Base-by-base conservation (phyloP, 2,113 vertebrate species). In the Ammodytes marinus region DNA sequence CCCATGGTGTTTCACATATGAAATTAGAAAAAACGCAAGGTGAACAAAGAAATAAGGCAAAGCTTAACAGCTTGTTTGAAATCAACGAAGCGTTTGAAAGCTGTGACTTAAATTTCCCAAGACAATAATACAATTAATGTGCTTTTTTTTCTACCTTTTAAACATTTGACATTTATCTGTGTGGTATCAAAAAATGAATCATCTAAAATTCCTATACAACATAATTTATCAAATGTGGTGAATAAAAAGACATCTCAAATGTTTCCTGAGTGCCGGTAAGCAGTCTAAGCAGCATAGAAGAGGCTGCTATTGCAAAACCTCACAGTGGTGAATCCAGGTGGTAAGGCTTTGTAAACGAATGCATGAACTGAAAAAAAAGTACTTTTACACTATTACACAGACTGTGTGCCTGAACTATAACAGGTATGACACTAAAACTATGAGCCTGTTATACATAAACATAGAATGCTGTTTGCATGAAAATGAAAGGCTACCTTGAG, bases 401-500 rank as follows among this genome's bases (percentile, higher is more conserved):
- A 10, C 17, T 13, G 54, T 8, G 8, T 59, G 42, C 19, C 11
- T 35, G 3, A 5, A 52, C 27, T 49, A 37, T 4, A n/a, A 8
- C 37, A 42, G 42, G 14, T 49, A 37, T 4, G 13, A 8, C 37
- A 42, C 5, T 19, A 40, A 47, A 39, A 17, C 4, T 9, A 15
- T 35, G 7, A 50, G 12, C 4, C 39, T 47, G 7, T 43, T 14
- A 0, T n/a, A 66, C 35, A 27, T 27, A 12, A 43, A 6, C 6
- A 45, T 46, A 27, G 50, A 43, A 2, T n/a, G 8, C 13, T 0
- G 11, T 47, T 6, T 46, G 13, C 7, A 67, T 45, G 13, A 50
- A 39, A 55, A 0, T 9, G 8, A 17, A 9, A 6, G 10, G 11
- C 13, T 88, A 96, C 95, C 95, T 95, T 96, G 37, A 96, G 93